Percentiles rank a stretch among this genome's conserved stretches.
phyloP scores from a whole-genome alignment of 2,797 vertebrate genomes.

The Phrynocephalus guinanensis region DNA sequence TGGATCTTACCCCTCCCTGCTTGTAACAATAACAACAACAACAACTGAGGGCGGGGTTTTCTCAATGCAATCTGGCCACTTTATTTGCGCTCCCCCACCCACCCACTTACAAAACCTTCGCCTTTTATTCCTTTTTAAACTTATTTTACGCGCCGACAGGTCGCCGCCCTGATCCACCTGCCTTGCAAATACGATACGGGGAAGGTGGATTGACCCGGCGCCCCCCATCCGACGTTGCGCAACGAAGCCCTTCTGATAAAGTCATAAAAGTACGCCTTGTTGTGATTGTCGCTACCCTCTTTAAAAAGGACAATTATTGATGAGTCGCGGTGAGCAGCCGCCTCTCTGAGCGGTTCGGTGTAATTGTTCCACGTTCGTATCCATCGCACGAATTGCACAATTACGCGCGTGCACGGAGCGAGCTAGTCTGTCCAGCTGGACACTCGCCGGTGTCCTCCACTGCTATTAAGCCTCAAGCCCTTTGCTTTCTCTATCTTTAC shows the following conservation, averaged over 20 bases:
- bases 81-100: slow-evolving; percentile 31
- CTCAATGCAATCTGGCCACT: slow-evolving; percentile 33
- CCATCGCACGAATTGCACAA: no score
- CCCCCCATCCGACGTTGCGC: neutral
- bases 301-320: neutral
- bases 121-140: slow-evolving; percentile 61
- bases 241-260: neutral
- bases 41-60: slow-evolving; percentile 28
- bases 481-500: no score
- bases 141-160: slow-evolving; percentile 69
- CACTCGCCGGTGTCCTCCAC: neutral
- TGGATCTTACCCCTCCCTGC: neutral
- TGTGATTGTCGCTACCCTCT: neutral
- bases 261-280: neutral
- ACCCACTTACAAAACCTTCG: neutral
- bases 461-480: no score
- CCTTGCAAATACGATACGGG: neutral
- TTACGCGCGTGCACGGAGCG: no score
- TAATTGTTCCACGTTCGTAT: no score
- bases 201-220: neutral
- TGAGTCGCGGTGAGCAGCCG: neutral
- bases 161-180: slow-evolving; percentile 43
- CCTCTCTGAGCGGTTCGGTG: neutral
- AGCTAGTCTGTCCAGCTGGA: neutral
- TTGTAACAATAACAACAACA: slow-evolving; percentile 59